phyloP scores from a whole-genome alignment of 2,797 vertebrate genomes.

The Perdix hodgsoniae region DNA sequence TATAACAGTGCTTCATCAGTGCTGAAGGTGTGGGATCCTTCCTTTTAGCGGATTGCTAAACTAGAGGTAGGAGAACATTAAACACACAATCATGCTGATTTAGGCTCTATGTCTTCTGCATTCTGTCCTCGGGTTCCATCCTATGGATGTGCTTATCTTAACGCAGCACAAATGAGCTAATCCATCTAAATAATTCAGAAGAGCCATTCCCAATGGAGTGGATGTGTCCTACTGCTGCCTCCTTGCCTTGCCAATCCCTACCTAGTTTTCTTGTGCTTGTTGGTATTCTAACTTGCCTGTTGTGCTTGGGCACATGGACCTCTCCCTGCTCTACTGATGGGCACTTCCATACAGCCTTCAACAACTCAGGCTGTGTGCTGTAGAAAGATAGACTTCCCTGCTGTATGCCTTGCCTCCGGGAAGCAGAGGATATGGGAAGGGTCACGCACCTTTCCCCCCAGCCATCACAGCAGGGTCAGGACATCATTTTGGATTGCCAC shows the following conservation, averaged over 20 bases:
- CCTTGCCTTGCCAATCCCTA: neutral
- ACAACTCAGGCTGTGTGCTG: neutral
- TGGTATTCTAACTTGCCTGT: neutral
- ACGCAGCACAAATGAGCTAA: neutral
- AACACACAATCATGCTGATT: neutral
- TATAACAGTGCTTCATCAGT: neutral
- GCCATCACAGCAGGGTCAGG: neutral
- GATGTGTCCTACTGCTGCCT: neutral
- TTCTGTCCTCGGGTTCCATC: neutral
- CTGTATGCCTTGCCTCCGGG: neutral
- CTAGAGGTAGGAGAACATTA: neutral
- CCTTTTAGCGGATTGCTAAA: neutral
- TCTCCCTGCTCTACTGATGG: neutral
- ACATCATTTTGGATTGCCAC: neutral
- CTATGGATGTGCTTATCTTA: neutral
- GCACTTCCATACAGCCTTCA: neutral
- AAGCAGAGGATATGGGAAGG: neutral
- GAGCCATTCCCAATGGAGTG: fast-evolving
- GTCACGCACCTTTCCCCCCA: neutral
- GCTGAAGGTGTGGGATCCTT: neutral
- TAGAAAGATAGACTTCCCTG: fast-evolving
- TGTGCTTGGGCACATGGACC: neutral
- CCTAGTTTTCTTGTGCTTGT: neutral
- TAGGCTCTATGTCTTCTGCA: neutral
- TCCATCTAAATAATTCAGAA: neutral